phyloP scores from a whole-genome alignment of 2,797 vertebrate genomes.

The Phaenicophaeus curvirostris region DNA sequence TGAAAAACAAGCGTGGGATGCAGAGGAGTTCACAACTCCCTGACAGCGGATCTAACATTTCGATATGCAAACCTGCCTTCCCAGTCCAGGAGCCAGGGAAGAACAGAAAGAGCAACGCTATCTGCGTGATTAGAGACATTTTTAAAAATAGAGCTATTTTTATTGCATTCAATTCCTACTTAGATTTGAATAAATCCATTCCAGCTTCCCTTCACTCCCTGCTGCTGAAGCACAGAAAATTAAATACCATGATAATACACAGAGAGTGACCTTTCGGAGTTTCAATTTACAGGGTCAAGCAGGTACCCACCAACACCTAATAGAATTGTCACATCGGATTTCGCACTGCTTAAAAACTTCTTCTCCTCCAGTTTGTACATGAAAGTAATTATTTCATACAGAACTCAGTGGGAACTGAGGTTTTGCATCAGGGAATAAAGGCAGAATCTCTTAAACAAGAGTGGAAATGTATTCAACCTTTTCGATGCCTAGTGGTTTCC shows the following conservation, averaged over 20 bases:
- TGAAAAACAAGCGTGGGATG: background rate
- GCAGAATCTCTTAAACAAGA: background rate
- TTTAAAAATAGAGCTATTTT: background rate
- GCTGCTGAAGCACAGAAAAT: background rate
- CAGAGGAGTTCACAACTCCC: background rate
- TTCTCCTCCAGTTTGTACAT: background rate
- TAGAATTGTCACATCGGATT: constrained; percentile 55
- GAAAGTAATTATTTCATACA: constrained; percentile 45
- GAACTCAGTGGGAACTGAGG: background rate
- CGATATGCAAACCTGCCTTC: background rate
- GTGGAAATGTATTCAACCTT: background rate
- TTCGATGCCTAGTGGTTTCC: background rate
- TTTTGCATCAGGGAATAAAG: background rate
- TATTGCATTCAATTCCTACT: background rate
- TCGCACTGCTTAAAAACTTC: background rate
- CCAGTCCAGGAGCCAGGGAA: background rate
- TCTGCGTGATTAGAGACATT: background rate
- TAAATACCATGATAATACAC: constrained; percentile 23
- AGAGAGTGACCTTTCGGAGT: constrained; percentile 7
- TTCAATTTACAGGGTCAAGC: constrained; percentile 70
- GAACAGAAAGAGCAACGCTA: background rate
- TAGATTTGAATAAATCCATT: constrained; percentile 39
- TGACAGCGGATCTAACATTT: background rate
- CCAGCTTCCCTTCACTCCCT: background rate
- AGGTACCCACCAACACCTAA: constrained; percentile 14